Percentiles rank a stretch among this genome's conserved stretches.
These are phyloP conservation scores for Autographa pulchrina DNA, from an alignment of 2,888 invertebrate genomes.

Conservation along the genomic window DNA sequence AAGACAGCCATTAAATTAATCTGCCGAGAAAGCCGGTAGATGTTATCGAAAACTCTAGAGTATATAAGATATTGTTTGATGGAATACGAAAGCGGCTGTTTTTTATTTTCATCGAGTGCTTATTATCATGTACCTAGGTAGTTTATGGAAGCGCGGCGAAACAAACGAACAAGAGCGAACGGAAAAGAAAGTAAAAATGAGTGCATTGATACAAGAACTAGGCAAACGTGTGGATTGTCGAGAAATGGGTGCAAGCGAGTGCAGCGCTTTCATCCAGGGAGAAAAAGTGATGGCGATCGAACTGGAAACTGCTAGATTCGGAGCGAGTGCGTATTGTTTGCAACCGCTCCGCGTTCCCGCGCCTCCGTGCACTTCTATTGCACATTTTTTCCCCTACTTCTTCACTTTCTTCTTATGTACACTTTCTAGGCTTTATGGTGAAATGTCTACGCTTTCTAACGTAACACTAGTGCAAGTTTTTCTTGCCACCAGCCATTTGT, in stretches of 20 bases:
- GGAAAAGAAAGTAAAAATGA: slow-evolving; percentile 89
- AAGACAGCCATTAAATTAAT: background rate
- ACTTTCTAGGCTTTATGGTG: slow-evolving; percentile 89
- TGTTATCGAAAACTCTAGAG: slow-evolving; percentile 38
- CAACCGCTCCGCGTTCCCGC: slow-evolving; percentile 70
- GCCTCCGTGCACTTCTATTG: slow-evolving; percentile 76
- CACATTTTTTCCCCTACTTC: slow-evolving; percentile 84
- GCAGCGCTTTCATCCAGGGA: slow-evolving; percentile 78
- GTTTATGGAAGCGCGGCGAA: slow-evolving; percentile 65
- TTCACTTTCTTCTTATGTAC: slow-evolving; percentile 88
- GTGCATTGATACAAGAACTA: slow-evolving; percentile 85
- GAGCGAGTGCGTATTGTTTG: slow-evolving; percentile 76
- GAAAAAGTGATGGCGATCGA: slow-evolving; percentile 82
- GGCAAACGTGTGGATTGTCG: slow-evolving; percentile 78
- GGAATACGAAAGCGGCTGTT: slow-evolving; percentile 59
- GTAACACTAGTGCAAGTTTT: slow-evolving; percentile 88
- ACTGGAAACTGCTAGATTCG: slow-evolving; percentile 79
- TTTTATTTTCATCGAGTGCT: slow-evolving; percentile 71
- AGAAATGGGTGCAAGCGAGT: slow-evolving; percentile 80
- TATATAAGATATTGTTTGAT: slow-evolving; percentile 34
- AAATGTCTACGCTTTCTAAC: slow-evolving; percentile 88
- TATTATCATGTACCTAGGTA: slow-evolving; percentile 46
- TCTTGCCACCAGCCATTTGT: slow-evolving; percentile 78
- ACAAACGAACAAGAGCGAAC: slow-evolving; percentile 85
- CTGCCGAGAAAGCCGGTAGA: slow-evolving; percentile 26